phyloP scores from a whole-genome alignment of 2,888 invertebrate species.

The Ophonus ardosiacus region DNA sequence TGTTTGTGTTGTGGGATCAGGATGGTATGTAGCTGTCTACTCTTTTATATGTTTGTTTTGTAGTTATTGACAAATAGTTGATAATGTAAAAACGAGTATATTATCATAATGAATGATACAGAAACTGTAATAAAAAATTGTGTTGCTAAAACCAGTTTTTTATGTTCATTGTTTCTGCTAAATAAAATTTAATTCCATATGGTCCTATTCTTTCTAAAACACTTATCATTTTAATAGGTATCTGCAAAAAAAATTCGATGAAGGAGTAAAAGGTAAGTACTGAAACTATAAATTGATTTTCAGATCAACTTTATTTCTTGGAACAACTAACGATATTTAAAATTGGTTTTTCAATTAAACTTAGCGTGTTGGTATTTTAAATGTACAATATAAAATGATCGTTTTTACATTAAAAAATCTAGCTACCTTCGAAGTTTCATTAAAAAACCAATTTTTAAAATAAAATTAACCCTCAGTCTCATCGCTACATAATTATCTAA shows the following conservation, averaged over 20 bases:
- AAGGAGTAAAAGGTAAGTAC: not conserved
- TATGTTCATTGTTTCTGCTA: constrained; percentile 44
- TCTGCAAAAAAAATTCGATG: not conserved
- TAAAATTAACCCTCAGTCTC: constrained; percentile 58
- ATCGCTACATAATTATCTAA: constrained; percentile 45
- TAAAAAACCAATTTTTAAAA: constrained; percentile 53
- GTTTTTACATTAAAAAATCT: constrained; percentile 35
- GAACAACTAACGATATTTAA: constrained; percentile 60
- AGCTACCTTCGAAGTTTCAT: not conserved
- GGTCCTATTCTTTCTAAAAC: constrained; percentile 4
- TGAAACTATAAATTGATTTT: constrained; percentile 33
- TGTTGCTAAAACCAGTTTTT: constrained; percentile 43
- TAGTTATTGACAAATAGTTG: constrained; percentile 12
- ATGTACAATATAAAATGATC: constrained; percentile 37
- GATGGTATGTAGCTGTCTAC: constrained; percentile 31
- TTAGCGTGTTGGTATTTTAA: constrained; percentile 10
- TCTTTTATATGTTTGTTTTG: constrained; percentile 18
- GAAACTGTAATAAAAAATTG: constrained; percentile 49
- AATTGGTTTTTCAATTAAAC: constrained; percentile 55
- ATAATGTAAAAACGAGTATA: constrained; percentile 29
- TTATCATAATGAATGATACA: constrained; percentile 24
- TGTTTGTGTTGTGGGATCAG: constrained; percentile 31
- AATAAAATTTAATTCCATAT: constrained; percentile 5
- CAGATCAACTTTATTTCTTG: constrained; percentile 54
- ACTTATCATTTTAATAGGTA: not conserved